phyloP scores from a whole-genome alignment of 2,113 vertebrate species.

The Chionomys nivalis region DNA sequence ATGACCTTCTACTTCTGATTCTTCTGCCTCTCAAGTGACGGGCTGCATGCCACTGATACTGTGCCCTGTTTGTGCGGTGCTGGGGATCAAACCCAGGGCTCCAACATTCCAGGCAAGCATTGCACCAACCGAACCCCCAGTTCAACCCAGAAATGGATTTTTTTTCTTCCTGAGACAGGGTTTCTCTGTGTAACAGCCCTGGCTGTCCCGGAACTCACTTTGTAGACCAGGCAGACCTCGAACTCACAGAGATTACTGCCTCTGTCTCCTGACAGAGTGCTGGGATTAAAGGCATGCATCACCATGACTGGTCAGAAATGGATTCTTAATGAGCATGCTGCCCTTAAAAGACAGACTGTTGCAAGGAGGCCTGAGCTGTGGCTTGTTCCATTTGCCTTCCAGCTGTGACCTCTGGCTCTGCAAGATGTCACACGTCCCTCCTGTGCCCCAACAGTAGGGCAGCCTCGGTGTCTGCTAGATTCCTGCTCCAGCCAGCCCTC shows the following conservation, averaged over 20 bases:
- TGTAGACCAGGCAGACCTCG: neutral
- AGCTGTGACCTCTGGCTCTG: neutral
- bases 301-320: neutral
- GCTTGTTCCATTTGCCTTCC: fast-evolving
- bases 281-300: neutral
- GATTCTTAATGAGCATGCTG: neutral
- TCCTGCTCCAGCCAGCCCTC: too few species aligned
- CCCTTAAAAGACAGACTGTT: neutral
- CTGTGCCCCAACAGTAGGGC: neutral
- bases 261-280: neutral
- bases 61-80: neutral
- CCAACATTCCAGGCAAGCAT: neutral
- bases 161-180: neutral
- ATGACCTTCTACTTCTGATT: neutral
- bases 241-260: neutral
- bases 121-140: neutral
- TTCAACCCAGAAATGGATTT: neutral
- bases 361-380: too few species aligned
- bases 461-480: too few species aligned
- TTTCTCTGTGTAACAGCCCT: neutral
- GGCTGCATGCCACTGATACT: neutral
- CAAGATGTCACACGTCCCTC: neutral
- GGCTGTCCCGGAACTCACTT: neutral
- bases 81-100: neutral
- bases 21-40: neutral